Percentiles rank a stretch among this genome's conserved stretches.
phyloP scores from a whole-genome alignment of 2,113 vertebrate species.

The Axis porcinus region DNA sequence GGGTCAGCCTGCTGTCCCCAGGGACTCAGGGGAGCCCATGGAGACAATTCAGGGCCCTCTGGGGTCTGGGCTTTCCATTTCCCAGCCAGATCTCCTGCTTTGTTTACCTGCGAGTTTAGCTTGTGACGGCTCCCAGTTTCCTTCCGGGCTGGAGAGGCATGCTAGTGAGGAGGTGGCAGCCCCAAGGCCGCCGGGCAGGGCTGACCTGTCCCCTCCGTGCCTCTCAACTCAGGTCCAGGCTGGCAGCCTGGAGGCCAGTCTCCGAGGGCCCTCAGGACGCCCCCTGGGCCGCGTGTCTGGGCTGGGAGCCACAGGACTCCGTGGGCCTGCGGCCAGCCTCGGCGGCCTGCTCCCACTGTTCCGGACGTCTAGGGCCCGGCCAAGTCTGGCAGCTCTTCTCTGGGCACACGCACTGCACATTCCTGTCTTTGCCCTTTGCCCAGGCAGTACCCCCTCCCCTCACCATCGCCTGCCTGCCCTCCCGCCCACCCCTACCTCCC shows the following conservation, averaged over 20 bases:
- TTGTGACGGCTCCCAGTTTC: fast-evolving
- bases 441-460: background rate
- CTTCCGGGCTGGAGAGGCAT: fast-evolving
- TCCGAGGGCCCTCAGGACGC: background rate
- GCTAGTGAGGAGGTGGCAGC: too few species aligned
- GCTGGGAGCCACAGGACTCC: background rate
- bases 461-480: fast-evolving
- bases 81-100: background rate
- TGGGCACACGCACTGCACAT: background rate
- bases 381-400: background rate
- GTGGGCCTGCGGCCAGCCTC: fast-evolving
- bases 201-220: background rate
- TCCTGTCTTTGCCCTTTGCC: background rate
- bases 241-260: background rate
- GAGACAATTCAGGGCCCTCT: fast-evolving
- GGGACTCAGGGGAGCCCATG: background rate
- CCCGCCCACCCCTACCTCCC: fast-evolving
- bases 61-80: background rate
- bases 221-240: background rate
- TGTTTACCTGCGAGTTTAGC: background rate
- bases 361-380: background rate
- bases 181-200: background rate
- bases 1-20: too few species aligned
- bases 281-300: background rate
- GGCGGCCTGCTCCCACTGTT: too few species aligned